Evolutionary conservation across 2,797 vertebrate genomes (phyloP).

Genomic region (Limosa lapponica): DNA sequence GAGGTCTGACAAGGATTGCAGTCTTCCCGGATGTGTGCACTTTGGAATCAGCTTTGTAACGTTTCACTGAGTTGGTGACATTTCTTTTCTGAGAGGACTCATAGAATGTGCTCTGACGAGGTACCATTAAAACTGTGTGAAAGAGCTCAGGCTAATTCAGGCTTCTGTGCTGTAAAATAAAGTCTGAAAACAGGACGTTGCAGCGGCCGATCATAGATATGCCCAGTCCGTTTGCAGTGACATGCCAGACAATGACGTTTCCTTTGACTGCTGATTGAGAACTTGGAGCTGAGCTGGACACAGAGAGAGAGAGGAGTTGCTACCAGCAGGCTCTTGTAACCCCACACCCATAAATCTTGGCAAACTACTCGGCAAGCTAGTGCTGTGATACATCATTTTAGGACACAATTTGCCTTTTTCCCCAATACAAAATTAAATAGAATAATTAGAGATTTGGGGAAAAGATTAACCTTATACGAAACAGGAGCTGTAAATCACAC

Average conservation of each 20-base stretch:
- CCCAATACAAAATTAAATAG: not conserved
- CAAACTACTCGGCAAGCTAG: not conserved
- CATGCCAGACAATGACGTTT: not conserved
- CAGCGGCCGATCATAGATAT: not conserved
- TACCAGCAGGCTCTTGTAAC: not conserved
- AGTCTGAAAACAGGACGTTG: not conserved
- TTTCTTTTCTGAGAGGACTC: not conserved
- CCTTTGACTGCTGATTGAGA: not conserved
- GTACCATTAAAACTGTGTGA: not conserved
- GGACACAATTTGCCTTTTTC: not conserved
- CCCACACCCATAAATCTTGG: not conserved
- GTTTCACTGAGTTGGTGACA: not conserved
- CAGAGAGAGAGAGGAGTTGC: not conserved
- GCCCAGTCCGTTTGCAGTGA: not conserved
- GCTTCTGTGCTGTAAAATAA: not conserved
- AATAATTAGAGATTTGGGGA: not conserved
- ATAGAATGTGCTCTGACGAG: not conserved
- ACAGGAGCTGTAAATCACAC: not conserved
- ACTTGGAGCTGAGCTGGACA: not conserved
- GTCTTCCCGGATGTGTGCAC: not conserved
- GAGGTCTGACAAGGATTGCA: not conserved
- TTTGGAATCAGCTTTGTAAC: slow-evolving; percentile 1
- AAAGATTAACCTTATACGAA: not conserved
- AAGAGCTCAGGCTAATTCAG: not conserved
- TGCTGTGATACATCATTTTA: not conserved